Conservation (phyloP, 2,113 vertebrate genomes). For the Capricornis sumatraensis region DNA sequence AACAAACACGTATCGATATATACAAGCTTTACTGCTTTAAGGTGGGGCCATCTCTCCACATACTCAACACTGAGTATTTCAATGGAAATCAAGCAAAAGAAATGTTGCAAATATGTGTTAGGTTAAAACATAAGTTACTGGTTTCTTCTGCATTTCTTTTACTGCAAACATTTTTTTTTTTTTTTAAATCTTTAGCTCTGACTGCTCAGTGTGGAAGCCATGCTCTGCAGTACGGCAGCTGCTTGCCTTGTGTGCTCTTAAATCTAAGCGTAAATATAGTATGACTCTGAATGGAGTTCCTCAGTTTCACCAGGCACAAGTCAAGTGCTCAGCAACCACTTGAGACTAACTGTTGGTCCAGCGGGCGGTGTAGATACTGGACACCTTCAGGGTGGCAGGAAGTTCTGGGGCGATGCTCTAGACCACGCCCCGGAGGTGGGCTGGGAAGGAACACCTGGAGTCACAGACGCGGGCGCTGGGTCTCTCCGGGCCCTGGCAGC, state of each 20-base stretch:
- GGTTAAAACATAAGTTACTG: neutral
- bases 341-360: rapidly evolving
- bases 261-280: rapidly evolving
- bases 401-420: rapidly evolving
- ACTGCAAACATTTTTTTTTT: neutral
- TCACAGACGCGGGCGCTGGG: rapidly evolving
- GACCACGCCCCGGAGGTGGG: rapidly evolving
- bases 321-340: rapidly evolving
- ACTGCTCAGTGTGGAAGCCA: neutral
- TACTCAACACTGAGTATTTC: neutral
- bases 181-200: neutral
- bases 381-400: neutral
- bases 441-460: neutral
- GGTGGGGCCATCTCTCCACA: too few relatives aligned
- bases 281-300: rapidly evolving
- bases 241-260: rapidly evolving
- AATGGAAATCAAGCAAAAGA: neutral
- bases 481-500: rapidly evolving
- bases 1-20: rapidly evolving
- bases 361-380: rapidly evolving
- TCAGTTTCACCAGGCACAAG: rapidly evolving
- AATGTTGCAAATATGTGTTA: neutral
- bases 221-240: neutral
- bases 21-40: rapidly evolving
- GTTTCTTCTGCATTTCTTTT: neutral